These are phyloP conservation scores for Rhamphomyia laevipes DNA, from an alignment of 2,888 invertebrate species.

Conservation along the genomic window DNA sequence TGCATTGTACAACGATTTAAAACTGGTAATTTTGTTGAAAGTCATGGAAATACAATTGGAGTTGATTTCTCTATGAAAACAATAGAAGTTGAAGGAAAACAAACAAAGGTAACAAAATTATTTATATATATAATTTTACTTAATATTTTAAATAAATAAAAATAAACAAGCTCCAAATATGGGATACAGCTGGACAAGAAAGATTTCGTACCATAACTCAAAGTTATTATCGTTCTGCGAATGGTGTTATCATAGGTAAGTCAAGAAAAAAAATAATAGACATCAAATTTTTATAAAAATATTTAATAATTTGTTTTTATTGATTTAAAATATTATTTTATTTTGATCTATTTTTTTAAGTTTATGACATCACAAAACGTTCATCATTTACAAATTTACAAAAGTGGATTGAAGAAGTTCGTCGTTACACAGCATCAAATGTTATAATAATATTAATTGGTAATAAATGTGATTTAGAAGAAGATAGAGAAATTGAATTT, in stretches of 20 bases:
- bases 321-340: neutral
- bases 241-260: constrained; percentile 85
- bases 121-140: constrained; percentile 1
- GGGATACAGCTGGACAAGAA: constrained; percentile 97
- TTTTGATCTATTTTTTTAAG: constrained; percentile 40
- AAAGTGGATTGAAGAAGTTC: constrained; percentile 93
- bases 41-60: constrained; percentile 93
- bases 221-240: constrained; percentile 92
- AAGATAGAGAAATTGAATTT: constrained; percentile 69
- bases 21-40: constrained; percentile 88
- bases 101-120: constrained; percentile 64
- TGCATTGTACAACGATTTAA: constrained; percentile 93
- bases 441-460: constrained; percentile 85
- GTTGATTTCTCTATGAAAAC: constrained; percentile 99
- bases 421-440: constrained; percentile 85
- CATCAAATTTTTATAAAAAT: no score
- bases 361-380: constrained; percentile 90
- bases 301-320: no score
- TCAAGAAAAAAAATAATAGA: no score
- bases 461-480: constrained; percentile 79
- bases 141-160: no score
- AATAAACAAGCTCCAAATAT: constrained; percentile 58
- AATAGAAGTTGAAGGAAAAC: constrained; percentile 82
- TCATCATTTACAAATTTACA: constrained; percentile 83
- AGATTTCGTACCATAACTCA: constrained; percentile 94